Percentiles rank a stretch among this genome's conserved stretches.
These are phyloP conservation scores for Biston stratarius DNA, from an alignment of 2,888 invertebrate species.

Conservation along the genomic window DNA sequence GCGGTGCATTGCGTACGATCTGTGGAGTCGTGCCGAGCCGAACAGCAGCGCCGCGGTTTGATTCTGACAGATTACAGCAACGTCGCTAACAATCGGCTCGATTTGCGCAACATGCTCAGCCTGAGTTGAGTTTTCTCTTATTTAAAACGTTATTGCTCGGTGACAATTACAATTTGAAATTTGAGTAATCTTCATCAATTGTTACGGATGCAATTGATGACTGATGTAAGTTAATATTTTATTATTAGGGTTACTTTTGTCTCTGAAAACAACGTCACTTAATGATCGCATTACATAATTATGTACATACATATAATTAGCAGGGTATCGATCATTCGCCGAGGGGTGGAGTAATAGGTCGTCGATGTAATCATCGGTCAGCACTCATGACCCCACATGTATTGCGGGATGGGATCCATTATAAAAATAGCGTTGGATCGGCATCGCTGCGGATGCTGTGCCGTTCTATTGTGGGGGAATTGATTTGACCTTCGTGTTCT, in stretches of 20 bases:
- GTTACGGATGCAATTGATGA: not conserved
- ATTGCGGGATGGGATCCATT: constrained; percentile 38
- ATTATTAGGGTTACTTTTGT: not conserved
- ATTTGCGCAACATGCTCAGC: not conserved
- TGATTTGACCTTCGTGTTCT: constrained; percentile 43
- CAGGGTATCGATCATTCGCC: not conserved
- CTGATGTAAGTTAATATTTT: not conserved
- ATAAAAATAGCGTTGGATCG: constrained; percentile 32
- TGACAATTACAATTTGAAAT: no score
- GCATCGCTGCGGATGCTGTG: constrained; percentile 18
- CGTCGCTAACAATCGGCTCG: constrained; percentile 1
- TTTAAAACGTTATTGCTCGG: not conserved
- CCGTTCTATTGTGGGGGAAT: constrained; percentile 38
- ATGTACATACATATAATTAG: not conserved
- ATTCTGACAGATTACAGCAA: constrained; percentile 9
- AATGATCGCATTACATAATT: not conserved
- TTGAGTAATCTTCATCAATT: not conserved
- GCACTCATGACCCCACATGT: constrained; percentile 15
- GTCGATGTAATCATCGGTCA: constrained; percentile 25
- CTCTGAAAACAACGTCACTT: not conserved
- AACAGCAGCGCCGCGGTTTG: not conserved
- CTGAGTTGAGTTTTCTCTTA: not conserved
- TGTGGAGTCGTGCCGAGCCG: constrained; percentile 47
- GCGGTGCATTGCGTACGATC: constrained; percentile 56
- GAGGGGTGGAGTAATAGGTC: constrained; percentile 11